Evolutionary conservation across 2,888 invertebrate genomes (phyloP), one percentile per base, ranked within the genome.

Genomic region (Bedellia somnulentella): DNA sequence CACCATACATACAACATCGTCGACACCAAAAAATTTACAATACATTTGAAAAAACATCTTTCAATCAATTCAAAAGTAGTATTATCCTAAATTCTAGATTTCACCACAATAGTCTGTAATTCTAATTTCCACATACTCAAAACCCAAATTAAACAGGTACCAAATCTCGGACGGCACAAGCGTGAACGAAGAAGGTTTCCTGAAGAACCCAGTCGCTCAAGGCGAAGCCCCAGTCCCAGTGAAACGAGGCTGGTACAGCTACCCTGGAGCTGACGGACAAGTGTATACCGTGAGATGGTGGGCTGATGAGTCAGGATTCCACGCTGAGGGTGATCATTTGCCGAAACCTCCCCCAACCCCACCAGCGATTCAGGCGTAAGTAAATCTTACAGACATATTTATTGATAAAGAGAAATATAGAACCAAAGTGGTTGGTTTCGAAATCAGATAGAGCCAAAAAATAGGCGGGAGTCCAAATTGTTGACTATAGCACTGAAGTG

Each of bases 221-320:
- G 47, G 62, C n/a, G 67, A 70, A 33, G 68, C 56, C 35, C 39
- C 67, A 1, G 76, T 77, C 35, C 39, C 66, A 1, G 76, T 76
- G 29, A 76, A 77, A 53, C 64, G 58, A 29, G 78, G 78, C 31
- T 77, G 66, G 57, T 78, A 77, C 43, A 67, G 70, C 0, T 76
- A 48, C 49, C 42, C 48, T 1, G 77, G 58, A 0, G 50, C 46
- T 28, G 70, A 77, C 24, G 75, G 73, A 41, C 66, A 58, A 38
- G 47, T 52, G 6, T 77, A 77, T 59, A 63, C 64, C 1, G 66
- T 68, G 14, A 63, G 52, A 2, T 78, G 63, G 46, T 71, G 62
- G 56, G 77, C 77, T 15, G 78, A 77, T 38, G 49, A 63, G 12
- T 66, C 57, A 14, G 78, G 78, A 1, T 78, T 46, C 62, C 71